Evolutionary conservation across 2,888 invertebrate genomes (phyloP).

Genomic region (Pristionchus maxplancki): DNA sequence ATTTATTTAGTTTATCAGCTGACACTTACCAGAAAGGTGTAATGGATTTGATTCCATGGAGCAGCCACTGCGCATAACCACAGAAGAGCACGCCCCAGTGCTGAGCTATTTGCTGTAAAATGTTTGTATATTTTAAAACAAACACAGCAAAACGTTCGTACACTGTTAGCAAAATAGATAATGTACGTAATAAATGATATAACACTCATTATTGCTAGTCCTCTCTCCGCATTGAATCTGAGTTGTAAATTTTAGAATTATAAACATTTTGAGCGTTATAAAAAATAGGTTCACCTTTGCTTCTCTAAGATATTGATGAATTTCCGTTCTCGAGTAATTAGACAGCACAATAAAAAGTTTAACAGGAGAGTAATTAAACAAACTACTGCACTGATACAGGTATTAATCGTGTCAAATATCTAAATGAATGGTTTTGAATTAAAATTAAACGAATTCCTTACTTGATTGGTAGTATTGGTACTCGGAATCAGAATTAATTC

Average conservation of each 20-base stretch:
- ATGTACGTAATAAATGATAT: not conserved
- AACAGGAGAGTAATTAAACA: not conserved
- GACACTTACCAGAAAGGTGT: not conserved
- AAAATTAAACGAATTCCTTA: not conserved
- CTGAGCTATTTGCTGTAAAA: not conserved
- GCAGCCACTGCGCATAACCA: not conserved
- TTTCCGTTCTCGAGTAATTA: not conserved
- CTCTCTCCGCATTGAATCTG: not conserved
- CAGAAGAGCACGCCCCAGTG: not conserved
- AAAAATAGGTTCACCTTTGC: not conserved
- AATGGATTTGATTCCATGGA: not conserved
- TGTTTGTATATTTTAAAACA: no score
- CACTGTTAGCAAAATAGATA: not conserved
- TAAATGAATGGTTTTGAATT: not conserved
- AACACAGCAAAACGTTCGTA: not conserved
- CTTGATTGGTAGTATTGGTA: not conserved
- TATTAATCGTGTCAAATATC: not conserved
- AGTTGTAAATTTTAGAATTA: no score
- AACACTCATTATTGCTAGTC: not conserved
- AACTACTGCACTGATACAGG: not conserved
- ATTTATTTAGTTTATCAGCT: not conserved
- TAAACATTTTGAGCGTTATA: no score
- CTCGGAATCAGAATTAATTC: not conserved
- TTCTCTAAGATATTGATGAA: not conserved
- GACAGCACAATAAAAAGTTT: not conserved